Percentiles rank a stretch among this genome's conserved stretches.
These are phyloP conservation scores for Amiota minor DNA, from an alignment of 2,888 invertebrate genomes.

Conservation along the genomic window DNA sequence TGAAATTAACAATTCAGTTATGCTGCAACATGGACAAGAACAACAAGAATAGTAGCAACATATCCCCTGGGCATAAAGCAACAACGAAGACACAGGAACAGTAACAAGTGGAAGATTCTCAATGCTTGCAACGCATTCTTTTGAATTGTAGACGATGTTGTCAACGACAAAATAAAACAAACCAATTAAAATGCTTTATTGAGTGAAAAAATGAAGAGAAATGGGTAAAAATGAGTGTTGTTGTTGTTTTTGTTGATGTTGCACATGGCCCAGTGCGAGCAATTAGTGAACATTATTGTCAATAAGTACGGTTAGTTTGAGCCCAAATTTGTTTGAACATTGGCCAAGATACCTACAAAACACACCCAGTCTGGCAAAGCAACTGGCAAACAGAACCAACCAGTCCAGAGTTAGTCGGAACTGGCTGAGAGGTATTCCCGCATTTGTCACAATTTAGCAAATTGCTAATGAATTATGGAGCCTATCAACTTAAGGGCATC, in stretches of 20 bases:
- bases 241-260: background rate
- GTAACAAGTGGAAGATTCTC: slow-evolving; percentile 14
- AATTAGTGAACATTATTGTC: slow-evolving; percentile 18
- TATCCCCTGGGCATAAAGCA: slow-evolving; percentile 17
- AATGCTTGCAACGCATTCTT: slow-evolving; percentile 13
- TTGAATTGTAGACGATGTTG: background rate
- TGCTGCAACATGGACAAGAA: slow-evolving; percentile 5
- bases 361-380: background rate
- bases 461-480: slow-evolving; percentile 40
- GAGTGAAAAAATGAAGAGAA: slow-evolving; percentile 7
- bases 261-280: slow-evolving; percentile 7
- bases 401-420: background rate
- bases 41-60: slow-evolving; percentile 4
- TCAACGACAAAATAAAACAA: slow-evolving; percentile 12
- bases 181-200: slow-evolving; percentile 26
- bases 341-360: background rate
- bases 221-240: background rate
- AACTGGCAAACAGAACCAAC: background rate
- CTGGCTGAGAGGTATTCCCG: slow-evolving; percentile 1
- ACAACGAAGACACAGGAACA: background rate
- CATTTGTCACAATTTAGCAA: slow-evolving; percentile 44
- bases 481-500: slow-evolving; percentile 34
- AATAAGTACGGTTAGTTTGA: background rate
- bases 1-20: slow-evolving; percentile 26
- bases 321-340: background rate